These are phyloP conservation scores for Melieria picta DNA, from an alignment of 2,888 invertebrate species.

Conservation along the genomic window DNA sequence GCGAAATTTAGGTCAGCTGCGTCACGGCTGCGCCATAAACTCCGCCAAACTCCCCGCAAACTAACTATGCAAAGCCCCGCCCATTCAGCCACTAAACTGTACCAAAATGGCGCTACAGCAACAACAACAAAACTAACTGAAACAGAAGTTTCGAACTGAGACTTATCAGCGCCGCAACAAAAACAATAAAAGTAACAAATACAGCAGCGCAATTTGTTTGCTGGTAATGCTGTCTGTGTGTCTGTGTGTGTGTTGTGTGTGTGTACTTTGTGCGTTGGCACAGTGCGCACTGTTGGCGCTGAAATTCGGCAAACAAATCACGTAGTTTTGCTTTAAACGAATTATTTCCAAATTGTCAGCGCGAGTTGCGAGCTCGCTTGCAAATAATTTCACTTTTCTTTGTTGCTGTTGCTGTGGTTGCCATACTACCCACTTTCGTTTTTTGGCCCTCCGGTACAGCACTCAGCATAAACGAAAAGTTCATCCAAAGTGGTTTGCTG, in stretches of 20 bases:
- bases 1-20: constrained; percentile 20
- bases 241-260: constrained; percentile 20
- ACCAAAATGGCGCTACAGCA: background rate
- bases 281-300: background rate
- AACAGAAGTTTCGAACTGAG: background rate
- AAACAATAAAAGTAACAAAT: background rate
- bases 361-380: background rate
- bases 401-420: too few species aligned
- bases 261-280: background rate
- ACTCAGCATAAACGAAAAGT: too few species aligned
- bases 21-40: constrained; percentile 8
- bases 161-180: background rate
- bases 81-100: background rate
- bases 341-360: constrained; percentile 36
- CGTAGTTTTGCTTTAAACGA: constrained; percentile 31
- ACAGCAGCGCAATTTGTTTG: constrained; percentile 15
- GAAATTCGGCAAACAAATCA: constrained; percentile 30
- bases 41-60: background rate
- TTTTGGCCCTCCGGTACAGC: too few species aligned
- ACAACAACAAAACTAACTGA: background rate
- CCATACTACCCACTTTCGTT: too few species aligned
- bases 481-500: too few species aligned
- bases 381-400: too few species aligned
- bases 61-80: background rate
- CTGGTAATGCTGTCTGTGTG: too few species aligned